A percentile compares a stretch with the other conserved stretches of the same genome.
Conservation (phyloP, 2,797 vertebrate species). For the Onychomys arenicola region DNA sequence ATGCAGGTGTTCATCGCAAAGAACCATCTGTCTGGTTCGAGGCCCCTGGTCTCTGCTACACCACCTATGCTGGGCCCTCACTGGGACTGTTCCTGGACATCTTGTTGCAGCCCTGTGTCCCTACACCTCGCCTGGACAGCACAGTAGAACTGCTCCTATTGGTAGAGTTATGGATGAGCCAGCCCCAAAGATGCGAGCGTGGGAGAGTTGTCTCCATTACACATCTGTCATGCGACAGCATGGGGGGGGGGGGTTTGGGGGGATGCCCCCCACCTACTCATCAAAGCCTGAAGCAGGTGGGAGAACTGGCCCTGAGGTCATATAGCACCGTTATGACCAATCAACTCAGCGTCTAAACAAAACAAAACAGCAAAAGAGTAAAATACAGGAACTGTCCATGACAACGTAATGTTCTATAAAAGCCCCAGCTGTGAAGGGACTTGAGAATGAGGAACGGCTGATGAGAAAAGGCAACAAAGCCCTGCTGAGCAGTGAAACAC, state of each 20-base stretch:
- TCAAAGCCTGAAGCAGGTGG: background rate
- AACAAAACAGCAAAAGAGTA: background rate
- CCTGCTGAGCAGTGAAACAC: background rate
- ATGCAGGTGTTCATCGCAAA: background rate
- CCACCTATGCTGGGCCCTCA: background rate
- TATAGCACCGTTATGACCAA: background rate
- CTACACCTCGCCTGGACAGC: background rate
- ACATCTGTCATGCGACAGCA: background rate
- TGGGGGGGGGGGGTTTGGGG: too few relatives aligned
- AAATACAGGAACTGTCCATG: background rate
- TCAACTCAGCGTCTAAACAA: slow-evolving; percentile 14
- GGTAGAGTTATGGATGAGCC: background rate
- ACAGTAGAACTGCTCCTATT: background rate
- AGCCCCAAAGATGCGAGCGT: background rate
- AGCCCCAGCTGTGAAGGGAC: background rate
- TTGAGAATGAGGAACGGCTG: background rate
- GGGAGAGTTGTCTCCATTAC: background rate
- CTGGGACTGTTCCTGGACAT: background rate
- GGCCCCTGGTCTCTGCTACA: background rate
- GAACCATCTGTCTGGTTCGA: background rate
- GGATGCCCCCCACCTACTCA: background rate
- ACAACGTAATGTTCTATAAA: background rate
- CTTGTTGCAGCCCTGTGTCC: background rate
- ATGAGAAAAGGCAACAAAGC: background rate
- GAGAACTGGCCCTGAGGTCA: background rate